Conservation (phyloP, 1,140 invertebrate genomes). For the Drosophila paulistorum region DNA sequence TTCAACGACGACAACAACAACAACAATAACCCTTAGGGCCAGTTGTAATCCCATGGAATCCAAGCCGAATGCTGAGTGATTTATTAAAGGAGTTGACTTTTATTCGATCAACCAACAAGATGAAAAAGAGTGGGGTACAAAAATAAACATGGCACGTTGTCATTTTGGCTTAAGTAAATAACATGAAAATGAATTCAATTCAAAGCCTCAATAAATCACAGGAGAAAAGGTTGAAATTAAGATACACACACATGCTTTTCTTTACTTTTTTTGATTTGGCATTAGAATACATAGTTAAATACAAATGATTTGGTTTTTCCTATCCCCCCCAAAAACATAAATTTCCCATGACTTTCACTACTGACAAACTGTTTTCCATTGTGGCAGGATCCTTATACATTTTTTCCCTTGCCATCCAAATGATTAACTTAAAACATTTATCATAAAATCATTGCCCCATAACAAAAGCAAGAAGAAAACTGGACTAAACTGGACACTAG, state of each 20-base stretch:
- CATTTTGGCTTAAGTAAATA: conserved; percentile 25
- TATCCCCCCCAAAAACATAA: neutral
- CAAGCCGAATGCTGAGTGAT: conserved; percentile 22
- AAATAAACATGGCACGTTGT: conserved; percentile 5
- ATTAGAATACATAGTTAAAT: conserved; percentile 2
- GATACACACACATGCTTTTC: neutral
- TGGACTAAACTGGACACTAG: neutral
- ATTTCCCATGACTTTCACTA: neutral
- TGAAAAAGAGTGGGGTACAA: neutral
- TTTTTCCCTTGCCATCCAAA: neutral
- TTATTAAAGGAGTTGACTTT: conserved; percentile 32
- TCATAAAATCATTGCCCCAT: conserved; percentile 64
- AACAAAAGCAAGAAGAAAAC: conserved; percentile 11
- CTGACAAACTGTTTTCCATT: neutral
- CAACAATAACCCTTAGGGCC: neutral
- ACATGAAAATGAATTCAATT: conserved; percentile 21
- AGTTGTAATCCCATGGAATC: neutral
- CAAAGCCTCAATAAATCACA: neutral
- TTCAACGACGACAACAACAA: neutral
- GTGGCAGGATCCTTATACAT: neutral
- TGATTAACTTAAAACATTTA: conserved; percentile 68
- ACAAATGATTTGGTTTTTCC: neutral
- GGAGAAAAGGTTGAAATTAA: conserved; percentile 4
- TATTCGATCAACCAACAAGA: conserved; percentile 28
- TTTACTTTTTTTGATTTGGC: neutral